phyloP scores from a whole-genome alignment of 2,888 invertebrate genomes.

The Torymus texanus region DNA sequence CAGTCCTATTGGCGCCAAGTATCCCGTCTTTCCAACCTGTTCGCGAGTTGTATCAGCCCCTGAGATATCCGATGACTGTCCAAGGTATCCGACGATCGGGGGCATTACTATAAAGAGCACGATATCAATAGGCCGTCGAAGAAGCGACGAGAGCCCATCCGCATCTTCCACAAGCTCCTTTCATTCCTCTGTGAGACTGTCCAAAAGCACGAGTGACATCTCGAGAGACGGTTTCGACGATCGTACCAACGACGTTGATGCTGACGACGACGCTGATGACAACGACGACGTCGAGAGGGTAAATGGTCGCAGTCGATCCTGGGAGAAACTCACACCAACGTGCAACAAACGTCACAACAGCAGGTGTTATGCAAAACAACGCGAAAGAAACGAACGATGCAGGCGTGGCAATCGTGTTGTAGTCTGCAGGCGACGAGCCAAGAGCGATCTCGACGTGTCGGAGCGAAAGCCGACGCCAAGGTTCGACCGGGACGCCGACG shows the following conservation, averaged over 20 bases:
- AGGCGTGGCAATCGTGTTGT: constrained; percentile 6
- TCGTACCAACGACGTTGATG: constrained; percentile 52
- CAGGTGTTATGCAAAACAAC: not conserved
- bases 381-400: not conserved
- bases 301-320: constrained; percentile 39
- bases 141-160: constrained; percentile 53
- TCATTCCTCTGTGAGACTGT: constrained; percentile 37
- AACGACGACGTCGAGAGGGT: not conserved
- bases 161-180: constrained; percentile 44
- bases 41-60: constrained; percentile 67
- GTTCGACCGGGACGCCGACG: constrained; percentile 63
- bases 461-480: constrained; percentile 66
- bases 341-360: constrained; percentile 56
- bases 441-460: constrained; percentile 68
- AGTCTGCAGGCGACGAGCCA: constrained; percentile 60
- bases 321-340: constrained; percentile 57
- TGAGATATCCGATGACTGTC: constrained; percentile 62
- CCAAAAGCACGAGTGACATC: constrained; percentile 61
- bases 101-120: constrained; percentile 63
- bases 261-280: constrained; percentile 59
- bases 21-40: constrained; percentile 64
- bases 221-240: constrained; percentile 48
- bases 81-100: constrained; percentile 48
- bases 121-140: constrained; percentile 60
- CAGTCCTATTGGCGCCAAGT: constrained; percentile 56